Evolutionary conservation across 53 echinoderm and acorn worm genomes (phyloP), one percentile per base, ranked within the genome.

Genomic region (Luidia sarsii): DNA sequence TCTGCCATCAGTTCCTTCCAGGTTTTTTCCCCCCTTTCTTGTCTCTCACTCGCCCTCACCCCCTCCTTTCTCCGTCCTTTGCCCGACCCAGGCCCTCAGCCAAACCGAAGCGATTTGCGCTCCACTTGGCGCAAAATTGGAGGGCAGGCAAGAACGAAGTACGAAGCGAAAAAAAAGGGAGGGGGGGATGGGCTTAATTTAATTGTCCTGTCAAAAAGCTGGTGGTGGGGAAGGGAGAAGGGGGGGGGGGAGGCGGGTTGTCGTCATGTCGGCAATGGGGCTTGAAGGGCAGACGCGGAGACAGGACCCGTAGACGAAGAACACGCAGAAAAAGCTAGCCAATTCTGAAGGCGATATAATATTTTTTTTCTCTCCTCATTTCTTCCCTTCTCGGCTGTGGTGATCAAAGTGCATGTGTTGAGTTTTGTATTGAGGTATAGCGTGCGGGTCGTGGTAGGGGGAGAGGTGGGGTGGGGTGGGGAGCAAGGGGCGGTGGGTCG

Each of bases 111-210:
- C 57, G 45, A 55, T 66, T 69, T 82, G 82, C 68, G 69, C 81
- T 68, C 82, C 67, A 56, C 67, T 68, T 66, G 56, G 82, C 67
- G 57, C 57, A 68, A 67, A 82, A 68, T 68, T 82, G 59, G 79
- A 79, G 64, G 64, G 63, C 61, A 62, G 79, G 50, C 46, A 43
- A 29, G 29, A 18, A 68, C 5, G 16, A 56, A 56, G 16, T 20
- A 56, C 7, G 18, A 7, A 56, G 16, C 57, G 7, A 45, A 68
- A 31, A 68, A 49, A 49, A 68, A 36, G 6, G 8, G 41, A 41
- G 6, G 50, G 33, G 56, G 56, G 56, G 72, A 72, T 72, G 38
- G 72, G 72, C 41, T 54, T 72, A 72, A 72, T 72, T 72, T 72
- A 72, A 72, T 72, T 72, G 72, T 72, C 56, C 57, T 54, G 72